phyloP scores from a whole-genome alignment of 2,797 vertebrate genomes.

The Ctenopoma kingsleyae region DNA sequence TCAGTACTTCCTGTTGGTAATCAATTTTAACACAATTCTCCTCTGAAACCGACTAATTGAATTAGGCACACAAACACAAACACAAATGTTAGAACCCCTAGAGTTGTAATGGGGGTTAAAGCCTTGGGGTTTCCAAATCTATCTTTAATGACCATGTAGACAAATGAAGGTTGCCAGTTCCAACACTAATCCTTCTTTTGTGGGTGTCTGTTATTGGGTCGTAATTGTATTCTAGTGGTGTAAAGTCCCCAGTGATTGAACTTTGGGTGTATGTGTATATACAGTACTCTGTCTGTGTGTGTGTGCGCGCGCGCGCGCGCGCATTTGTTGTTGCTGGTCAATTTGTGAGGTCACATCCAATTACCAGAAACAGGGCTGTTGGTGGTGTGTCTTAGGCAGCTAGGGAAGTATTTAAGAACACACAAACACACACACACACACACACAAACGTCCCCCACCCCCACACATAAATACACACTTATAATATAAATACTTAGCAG shows the following conservation, averaged over 20 bases:
- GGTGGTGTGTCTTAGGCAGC: constrained; percentile 39
- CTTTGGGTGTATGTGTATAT: constrained; percentile 31
- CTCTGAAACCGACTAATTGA: constrained; percentile 22
- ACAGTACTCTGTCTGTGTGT: neutral
- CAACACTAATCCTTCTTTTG: constrained; percentile 72
- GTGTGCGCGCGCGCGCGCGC: constrained; percentile 38
- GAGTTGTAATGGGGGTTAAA: constrained; percentile 34
- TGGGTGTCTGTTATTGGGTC: constrained; percentile 49
- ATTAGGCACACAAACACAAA: constrained; percentile 21
- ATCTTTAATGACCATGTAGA: constrained; percentile 63
- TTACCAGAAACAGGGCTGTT: constrained; percentile 55
- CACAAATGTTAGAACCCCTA: constrained; percentile 3
- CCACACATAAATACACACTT: constrained; percentile 8
- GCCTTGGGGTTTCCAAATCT: constrained; percentile 50
- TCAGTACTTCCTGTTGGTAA: constrained; percentile 4
- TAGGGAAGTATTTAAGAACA: constrained; percentile 22
- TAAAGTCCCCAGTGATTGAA: constrained; percentile 56
- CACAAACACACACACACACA: constrained; percentile 14
- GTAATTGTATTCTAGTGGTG: constrained; percentile 64
- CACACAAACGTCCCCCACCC: constrained; percentile 24
- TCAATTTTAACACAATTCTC: constrained; percentile 1
- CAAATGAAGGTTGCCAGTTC: constrained; percentile 68
- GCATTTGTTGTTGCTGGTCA: constrained; percentile 58
- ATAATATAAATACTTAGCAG: neutral
- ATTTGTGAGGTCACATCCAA: constrained; percentile 74